Evolutionary conservation across 2,888 invertebrate genomes (phyloP), one percentile per base, ranked within the genome.

Genomic region (Drosophila algonquin): DNA sequence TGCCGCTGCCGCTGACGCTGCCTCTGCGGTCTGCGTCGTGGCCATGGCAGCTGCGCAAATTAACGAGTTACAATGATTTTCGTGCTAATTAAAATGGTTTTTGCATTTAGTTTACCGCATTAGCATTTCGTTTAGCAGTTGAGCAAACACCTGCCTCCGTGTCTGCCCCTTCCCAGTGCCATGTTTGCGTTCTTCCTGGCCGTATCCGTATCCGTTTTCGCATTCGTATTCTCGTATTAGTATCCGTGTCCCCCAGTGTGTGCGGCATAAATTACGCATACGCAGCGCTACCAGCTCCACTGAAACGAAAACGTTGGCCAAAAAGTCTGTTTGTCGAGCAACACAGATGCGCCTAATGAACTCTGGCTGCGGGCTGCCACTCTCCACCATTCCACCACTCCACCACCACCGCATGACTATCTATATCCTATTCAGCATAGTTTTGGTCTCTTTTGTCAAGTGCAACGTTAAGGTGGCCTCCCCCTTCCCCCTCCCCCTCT

Each of bases 61-160:
- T 87, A 89, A 89, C 89, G 85, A 90, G 90, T 88, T 87, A 88
- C 87, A 88, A 83, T 89, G 88, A 79, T 80, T 80, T 81, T 77
- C 75, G 77, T 85, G 87, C 90, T 90, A 90, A 89, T 90, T 89
- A 89, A 89, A 89, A 89, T 81, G 87, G 83, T 89, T 89, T 89
- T 89, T 90, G 78, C 89, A 84, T 87, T 84, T 73, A 89, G 89
- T 84, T 85, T 81, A 85, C 86, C 85, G 85, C 86, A 89, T 87
- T 85, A 89, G 89, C 84, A 87, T 88, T 84, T 80, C 83, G 89
- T 80, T 86, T 80, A 83, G 81, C 86, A 79, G 87, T 83, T 86
- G 74, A 74, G 79, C 89, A 84, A 79, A 73, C 84, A 84, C 86
- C 81, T 84, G 75, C 65, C 27, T 40, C 7, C 32, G 35, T 18